Evolutionary conservation across 2,888 invertebrate species (phyloP), one percentile per base, ranked within the genome.

Genomic region (Slavum lentiscoides): DNA sequence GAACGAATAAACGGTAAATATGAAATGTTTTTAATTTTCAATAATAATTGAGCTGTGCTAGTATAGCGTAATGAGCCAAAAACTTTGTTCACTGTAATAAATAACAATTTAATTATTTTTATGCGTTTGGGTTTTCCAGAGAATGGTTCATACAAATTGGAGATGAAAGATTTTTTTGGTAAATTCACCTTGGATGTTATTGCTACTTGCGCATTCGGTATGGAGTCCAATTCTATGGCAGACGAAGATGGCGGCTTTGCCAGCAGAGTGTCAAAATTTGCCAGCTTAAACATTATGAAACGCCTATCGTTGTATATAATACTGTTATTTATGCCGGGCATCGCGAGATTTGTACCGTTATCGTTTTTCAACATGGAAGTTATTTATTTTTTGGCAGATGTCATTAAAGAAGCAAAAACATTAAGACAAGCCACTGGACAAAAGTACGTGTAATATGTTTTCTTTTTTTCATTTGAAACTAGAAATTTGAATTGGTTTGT

Each of bases 161-260:
- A 89, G 84, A 88, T 89, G 87, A 89, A 89, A 85, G 87, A 88
- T 82, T 87, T 88, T 39, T 88, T 89, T 85, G 89, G 89, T 0
- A 88, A 89, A 84, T 89, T 88, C 81, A 89, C 89, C 1, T 84
- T 90, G 75, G 89, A 89, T 85, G 88, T 89, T 2, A 89, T 89
- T 77, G 89, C 89, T n/a, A 88, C 88, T 23, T 89, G 89, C 85
- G 89, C 89, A 23, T 90, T 89, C 86, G 90, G 89, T 2, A 88
- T 90, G 19, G 88, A 88, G 84, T 88, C 88, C 82, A 88, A 89
- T 83, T 88, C 89, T 11, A 85, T 89, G n/a, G 87, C 86, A 70
- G 87, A 88, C 83, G 87, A 87, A 83, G 87, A 89, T 83, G 87
- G 89, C 2, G 87, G 88, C 83, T 89, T 89, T 84, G 85, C 88